A percentile compares a stretch with the other conserved stretches of the same genome.
phyloP scores from a whole-genome alignment of 2,888 invertebrate genomes.

The Drosophila longiperda region DNA sequence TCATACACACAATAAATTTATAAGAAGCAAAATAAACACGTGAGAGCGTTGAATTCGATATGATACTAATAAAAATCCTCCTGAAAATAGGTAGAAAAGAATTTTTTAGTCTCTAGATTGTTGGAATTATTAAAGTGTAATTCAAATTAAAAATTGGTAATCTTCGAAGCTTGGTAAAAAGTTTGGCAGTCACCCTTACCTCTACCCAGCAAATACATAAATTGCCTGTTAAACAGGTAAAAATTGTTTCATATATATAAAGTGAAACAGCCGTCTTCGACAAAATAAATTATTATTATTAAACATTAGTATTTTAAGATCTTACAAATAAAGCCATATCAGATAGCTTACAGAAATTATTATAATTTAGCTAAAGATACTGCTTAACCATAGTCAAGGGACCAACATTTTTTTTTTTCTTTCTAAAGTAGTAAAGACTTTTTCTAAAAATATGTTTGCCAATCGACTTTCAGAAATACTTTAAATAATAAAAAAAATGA shows the following conservation, averaged over 20 bases:
- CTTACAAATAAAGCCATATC: not conserved
- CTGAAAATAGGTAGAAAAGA: not conserved
- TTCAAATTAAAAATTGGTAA: not conserved
- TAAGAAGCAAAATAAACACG: not conserved
- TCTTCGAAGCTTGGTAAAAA: not conserved
- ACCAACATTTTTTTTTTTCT: not conserved
- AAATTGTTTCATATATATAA: not conserved
- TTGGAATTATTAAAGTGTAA: not conserved
- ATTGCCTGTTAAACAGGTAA: not conserved
- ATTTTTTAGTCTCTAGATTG: not conserved
- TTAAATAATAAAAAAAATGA: not conserved
- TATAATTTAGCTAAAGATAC: not conserved
- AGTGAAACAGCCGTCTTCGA: not conserved
- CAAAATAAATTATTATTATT: not conserved
- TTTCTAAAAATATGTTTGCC: not conserved
- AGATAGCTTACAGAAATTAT: not conserved
- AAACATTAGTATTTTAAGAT: not conserved
- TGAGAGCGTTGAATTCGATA: not conserved
- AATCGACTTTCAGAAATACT: not conserved
- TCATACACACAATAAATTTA: not conserved
- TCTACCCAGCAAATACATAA: not conserved
- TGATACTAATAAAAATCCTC: not conserved
- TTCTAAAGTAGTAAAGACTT: not conserved
- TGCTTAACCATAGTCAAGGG: not conserved
- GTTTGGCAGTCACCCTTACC: not conserved